These are phyloP conservation scores for Oreochromis tanganicae DNA, from an alignment of 2,113 vertebrate genomes.

Conservation along the genomic window DNA sequence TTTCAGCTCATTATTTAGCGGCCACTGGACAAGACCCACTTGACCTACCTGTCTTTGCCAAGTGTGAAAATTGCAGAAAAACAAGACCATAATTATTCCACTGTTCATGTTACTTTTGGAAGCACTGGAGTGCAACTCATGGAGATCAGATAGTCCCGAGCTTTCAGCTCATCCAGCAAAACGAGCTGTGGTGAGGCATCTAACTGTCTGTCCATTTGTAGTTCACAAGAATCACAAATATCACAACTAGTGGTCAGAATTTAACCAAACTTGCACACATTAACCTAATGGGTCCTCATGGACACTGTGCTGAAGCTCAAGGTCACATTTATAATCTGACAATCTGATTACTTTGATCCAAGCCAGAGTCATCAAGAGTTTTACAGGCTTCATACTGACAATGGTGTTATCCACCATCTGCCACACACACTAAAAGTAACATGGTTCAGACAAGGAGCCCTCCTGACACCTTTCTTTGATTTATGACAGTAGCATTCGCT, in stretches of 20 bases:
- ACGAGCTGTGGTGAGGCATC: neutral
- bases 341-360: neutral
- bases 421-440: neutral
- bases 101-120: neutral
- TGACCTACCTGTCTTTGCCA: neutral
- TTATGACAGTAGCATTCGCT: neutral
- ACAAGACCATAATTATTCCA: neutral
- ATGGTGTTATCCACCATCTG: neutral
- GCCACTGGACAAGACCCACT: neutral
- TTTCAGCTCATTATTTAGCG: neutral
- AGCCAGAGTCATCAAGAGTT: neutral
- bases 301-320: neutral
- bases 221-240: neutral
- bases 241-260: neutral
- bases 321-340: neutral
- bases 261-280: neutral
- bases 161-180: neutral
- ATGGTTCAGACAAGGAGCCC: no score
- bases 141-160: neutral
- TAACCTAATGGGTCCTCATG: neutral
- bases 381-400: neutral
- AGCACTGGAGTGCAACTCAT: neutral
- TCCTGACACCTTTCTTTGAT: neutral
- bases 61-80: neutral
- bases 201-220: neutral